Base-by-base conservation (phyloP, 2,888 invertebrate genomes). In the Papilio gigon region DNA sequence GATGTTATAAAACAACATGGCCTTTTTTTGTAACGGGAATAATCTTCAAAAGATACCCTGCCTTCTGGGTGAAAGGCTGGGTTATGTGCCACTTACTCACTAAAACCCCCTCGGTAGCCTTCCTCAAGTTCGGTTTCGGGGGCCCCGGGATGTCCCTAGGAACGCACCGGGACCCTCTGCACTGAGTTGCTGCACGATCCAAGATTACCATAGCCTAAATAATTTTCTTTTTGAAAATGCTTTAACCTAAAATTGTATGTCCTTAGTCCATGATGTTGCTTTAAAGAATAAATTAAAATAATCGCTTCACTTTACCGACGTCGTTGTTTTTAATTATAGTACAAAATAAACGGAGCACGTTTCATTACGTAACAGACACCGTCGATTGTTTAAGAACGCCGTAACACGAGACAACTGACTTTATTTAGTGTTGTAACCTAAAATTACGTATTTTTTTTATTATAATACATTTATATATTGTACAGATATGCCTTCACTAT, bases 371-470 rank as follows among this genome's bases (percentile, higher is more conserved):
- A 33, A 56, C 56, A 40, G 56, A 65, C 33, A 59, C n/a, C 5
- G 33, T 14, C 30, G 58, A 22, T 58, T 44, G 58, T 30, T 63
- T 42, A 58, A 12, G 40, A 12, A 40, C 27, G 25, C 17, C 17
- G 35, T 59, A 59, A 65, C 35, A n/a, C 22, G 59, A 65, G 44
- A 65, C 44, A 22, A 11, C 33, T 59, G 33, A 58, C 25, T 65
- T 25, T 44, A 33, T 35, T 56, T 58, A 59, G 65, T 65, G 65
- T 44, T 59, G 65, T 42, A 17, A 47, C 33, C 40, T 8, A 14
- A 22, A 0, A 25, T 40, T n/a, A 25, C 40, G 33, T 40, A 60
- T 11, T n/a, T n/a, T n/a, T n/a, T n/a, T n/a, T n/a, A n/a, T n/a
- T n/a, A n/a, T n/a, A n/a, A n/a, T n/a, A n/a, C n/a, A n/a, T n/a